Base-by-base conservation (phyloP, 2,113 vertebrate species). In the Falco punctatus region DNA sequence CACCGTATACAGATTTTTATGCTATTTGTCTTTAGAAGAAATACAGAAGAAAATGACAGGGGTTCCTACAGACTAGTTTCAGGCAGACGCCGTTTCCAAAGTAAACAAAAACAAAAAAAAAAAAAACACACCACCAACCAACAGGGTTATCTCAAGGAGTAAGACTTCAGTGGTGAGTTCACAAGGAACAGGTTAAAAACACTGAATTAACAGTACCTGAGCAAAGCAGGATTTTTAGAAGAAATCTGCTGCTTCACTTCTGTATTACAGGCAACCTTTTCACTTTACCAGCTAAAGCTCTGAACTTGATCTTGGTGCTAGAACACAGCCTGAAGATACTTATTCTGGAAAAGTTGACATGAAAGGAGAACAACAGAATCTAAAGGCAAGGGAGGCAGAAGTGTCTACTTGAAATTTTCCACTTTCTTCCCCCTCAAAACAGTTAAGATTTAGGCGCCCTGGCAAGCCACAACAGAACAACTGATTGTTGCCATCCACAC, bases 1-100 rank as follows among this genome's bases (percentile, higher is more conserved):
- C 5, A 51, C 48, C 79, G 90, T 59, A 59, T 27, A 75, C 1
- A 1, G 0, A 23, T 52, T 90, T 80, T 88, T 57, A 80, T 7
- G 2, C 12, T 75, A 51, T 22, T 74, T 84, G 6, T 40, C 44
- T 66, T 61, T 21, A 57, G 35, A 65, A 85, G 40, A 90, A 69
- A 66, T 8, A 86, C 0, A 2, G 1, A 55, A 46, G 21, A 75
- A 81, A 88, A 15, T 27, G 0, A 72, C 32, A 38, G 48, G 13
- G 7, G 12, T 52, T 75, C 52, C 52, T 85, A 64, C 15, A 67
- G 32, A n/a, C 14, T n/a, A 46, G 8, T 54, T 81, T 66, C 86
- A 82, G 42, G 64, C 11, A 88, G 24, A 52, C 16, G 49, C 9
- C 23, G 13, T n/a, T 91, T 46, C 69, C 59, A 49, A 89, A 69